phyloP scores from a whole-genome alignment of 1,140 invertebrate genomes.

The Drosophila lacteicornis region DNA sequence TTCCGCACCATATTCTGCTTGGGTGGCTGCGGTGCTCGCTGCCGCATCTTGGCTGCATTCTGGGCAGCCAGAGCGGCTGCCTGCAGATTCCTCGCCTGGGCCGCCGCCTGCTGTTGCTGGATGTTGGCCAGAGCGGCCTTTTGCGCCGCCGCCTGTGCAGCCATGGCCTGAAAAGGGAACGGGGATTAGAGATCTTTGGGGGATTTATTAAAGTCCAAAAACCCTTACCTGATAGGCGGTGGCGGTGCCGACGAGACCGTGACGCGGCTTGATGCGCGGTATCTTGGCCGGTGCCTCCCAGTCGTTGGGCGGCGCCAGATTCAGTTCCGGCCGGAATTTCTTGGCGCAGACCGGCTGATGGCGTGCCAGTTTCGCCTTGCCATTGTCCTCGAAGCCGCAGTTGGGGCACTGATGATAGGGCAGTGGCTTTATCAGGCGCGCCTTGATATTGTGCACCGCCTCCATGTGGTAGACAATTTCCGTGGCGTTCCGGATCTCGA shows the following conservation, averaged over 20 bases:
- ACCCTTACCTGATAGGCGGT: slow-evolving; percentile 81
- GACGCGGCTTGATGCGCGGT: slow-evolving; percentile 86
- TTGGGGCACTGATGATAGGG: slow-evolving; percentile 96
- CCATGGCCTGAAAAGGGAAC: slow-evolving; percentile 72
- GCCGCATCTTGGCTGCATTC: slow-evolving; percentile 79
- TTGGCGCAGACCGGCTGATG: slow-evolving; percentile 96
- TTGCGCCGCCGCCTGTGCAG: slow-evolving; percentile 83
- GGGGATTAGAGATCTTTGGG: not conserved
- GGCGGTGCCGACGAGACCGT: slow-evolving; percentile 83
- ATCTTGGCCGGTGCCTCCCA: slow-evolving; percentile 97
- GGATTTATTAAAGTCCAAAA: not conserved
- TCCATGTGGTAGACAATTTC: slow-evolving; percentile 97
- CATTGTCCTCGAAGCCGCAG: slow-evolving; percentile 97
- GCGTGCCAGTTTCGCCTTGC: slow-evolving; percentile 95
- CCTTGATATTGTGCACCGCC: slow-evolving; percentile 92
- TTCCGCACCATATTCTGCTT: slow-evolving; percentile 66
- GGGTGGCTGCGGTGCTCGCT: slow-evolving; percentile 63
- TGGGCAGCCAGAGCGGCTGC: slow-evolving; percentile 79
- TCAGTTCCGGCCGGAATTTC: slow-evolving; percentile 94
- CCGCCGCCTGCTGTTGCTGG: slow-evolving; percentile 77
- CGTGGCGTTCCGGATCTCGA: slow-evolving; percentile 92
- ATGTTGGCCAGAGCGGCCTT: slow-evolving; percentile 82
- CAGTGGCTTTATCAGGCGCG: slow-evolving; percentile 92
- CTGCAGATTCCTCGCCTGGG: slow-evolving; percentile 77
- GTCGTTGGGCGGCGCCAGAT: slow-evolving; percentile 92